These are phyloP conservation scores for Valencia hispanica DNA, from an alignment of 2,797 vertebrate species.

Conservation along the genomic window DNA sequence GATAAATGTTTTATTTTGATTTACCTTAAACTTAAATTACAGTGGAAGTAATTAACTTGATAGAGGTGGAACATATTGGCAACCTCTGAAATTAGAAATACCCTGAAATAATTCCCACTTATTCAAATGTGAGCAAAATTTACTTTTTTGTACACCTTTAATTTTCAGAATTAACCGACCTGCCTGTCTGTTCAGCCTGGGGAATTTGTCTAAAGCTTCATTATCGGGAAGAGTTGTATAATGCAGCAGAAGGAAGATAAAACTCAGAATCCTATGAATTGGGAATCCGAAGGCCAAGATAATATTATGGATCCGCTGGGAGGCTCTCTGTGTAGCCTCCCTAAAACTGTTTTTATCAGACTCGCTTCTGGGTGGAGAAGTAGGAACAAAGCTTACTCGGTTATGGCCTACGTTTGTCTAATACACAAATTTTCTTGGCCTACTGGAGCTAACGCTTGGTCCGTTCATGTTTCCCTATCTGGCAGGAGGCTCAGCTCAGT, in stretches of 20 bases:
- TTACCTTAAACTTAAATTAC: conserved; percentile 56
- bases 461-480: conserved; percentile 47
- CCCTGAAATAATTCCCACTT: conserved; percentile 46
- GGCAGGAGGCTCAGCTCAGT: conserved; percentile 49
- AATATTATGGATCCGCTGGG: conserved; percentile 58
- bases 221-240: conserved; percentile 47
- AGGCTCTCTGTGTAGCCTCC: conserved; percentile 42
- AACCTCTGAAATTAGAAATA: conserved; percentile 53
- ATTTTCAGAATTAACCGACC: conserved; percentile 63
- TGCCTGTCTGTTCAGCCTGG: conserved; percentile 43
- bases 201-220: conserved; percentile 49
- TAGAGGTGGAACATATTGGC: conserved; percentile 44
- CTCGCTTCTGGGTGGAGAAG: conserved; percentile 13
- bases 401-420: conserved; percentile 55
- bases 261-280: conserved; percentile 38
- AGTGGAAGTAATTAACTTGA: conserved; percentile 48
- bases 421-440: conserved; percentile 66
- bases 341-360: conserved; percentile 49
- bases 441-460: conserved; percentile 51
- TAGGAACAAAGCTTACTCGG: conserved; percentile 32
- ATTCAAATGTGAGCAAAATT: conserved; percentile 33
- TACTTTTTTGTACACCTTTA: conserved; percentile 46
- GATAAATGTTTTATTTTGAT: conserved; percentile 58
- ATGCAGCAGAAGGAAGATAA: conserved; percentile 50
- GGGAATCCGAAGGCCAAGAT: conserved; percentile 45